These are phyloP conservation scores for Drosophila carrolli DNA, from an alignment of 1,140 invertebrate species.

Conservation along the genomic window DNA sequence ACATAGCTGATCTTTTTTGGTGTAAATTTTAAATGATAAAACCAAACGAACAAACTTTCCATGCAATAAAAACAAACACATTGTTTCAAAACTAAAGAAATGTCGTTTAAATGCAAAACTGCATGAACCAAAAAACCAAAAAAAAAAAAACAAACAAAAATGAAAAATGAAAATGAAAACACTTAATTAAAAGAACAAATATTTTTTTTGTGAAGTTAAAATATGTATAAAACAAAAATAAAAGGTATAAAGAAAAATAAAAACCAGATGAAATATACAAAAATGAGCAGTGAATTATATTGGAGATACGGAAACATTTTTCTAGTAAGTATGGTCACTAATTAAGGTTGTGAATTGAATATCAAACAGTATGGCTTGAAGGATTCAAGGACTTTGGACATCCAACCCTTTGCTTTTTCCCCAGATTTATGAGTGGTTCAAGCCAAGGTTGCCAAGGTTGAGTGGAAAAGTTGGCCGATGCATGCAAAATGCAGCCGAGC, in stretches of 20 bases:
- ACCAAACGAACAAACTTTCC: constrained; percentile 50
- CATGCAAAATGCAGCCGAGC: constrained; percentile 43
- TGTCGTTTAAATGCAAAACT: constrained; percentile 56
- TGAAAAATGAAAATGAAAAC: constrained; percentile 14
- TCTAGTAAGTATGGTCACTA: background rate
- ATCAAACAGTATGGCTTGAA: no score
- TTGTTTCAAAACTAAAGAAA: constrained; percentile 56
- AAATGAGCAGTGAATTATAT: background rate
- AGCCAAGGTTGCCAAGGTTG: background rate
- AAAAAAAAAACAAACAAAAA: constrained; percentile 35
- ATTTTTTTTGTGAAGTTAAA: constrained; percentile 80
- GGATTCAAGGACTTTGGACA: no score
- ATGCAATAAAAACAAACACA: constrained; percentile 46
- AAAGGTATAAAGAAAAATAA: constrained; percentile 42
- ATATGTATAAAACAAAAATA: constrained; percentile 60
- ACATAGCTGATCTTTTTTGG: constrained; percentile 72
- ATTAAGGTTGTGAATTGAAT: no score
- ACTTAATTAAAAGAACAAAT: constrained; percentile 58
- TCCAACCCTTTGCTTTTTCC: background rate
- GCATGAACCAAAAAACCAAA: constrained; percentile 54
- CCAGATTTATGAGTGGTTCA: background rate
- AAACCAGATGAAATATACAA: constrained; percentile 30
- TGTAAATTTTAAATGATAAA: constrained; percentile 70
- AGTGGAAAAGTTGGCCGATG: constrained; percentile 41
- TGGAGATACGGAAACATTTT: background rate